A percentile compares a stretch with the other conserved stretches of the same genome.
Conservation (phyloP, 2,113 vertebrate species). For the Columba livia region DNA sequence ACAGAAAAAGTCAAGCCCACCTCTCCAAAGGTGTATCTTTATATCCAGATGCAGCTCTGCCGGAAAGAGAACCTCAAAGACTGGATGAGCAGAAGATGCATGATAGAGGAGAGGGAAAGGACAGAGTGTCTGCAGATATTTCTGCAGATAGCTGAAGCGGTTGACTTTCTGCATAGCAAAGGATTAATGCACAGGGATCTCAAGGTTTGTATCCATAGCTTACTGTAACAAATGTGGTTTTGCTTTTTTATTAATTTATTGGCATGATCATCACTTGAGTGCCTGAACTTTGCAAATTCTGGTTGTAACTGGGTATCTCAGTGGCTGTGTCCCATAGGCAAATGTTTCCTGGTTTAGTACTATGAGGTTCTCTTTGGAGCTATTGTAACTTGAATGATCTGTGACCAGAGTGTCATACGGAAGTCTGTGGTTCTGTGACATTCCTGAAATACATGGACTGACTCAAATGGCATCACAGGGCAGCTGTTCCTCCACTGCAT, state of each 20-base stretch:
- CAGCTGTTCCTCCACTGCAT: background rate
- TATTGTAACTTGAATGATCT: background rate
- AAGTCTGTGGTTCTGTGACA: background rate
- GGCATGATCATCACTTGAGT: background rate
- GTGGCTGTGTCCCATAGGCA: background rate
- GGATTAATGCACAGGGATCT: conserved; percentile 98
- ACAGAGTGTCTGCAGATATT: conserved; percentile 92
- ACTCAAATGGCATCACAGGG: background rate
- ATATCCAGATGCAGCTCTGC: conserved; percentile 99
- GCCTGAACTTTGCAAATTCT: background rate
- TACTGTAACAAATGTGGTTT: background rate
- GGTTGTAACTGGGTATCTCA: background rate
- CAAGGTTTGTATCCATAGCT: conserved; percentile 82
- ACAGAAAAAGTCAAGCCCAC: conserved; percentile 75
- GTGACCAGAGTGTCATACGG: background rate
- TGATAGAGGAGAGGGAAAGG: conserved; percentile 86
- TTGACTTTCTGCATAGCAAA: conserved; percentile 93
- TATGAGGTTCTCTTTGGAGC: background rate
- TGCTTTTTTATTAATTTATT: background rate
- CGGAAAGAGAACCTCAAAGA: conserved; percentile 98
- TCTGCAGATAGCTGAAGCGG: conserved; percentile 95
- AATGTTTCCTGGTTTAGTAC: background rate
- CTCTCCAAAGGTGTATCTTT: conserved; percentile 95
- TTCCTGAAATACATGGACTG: background rate
- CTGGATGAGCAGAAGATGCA: conserved; percentile 91